Evolutionary conservation across 1,140 invertebrate genomes (phyloP).

Genomic region (Linepithema humile): DNA sequence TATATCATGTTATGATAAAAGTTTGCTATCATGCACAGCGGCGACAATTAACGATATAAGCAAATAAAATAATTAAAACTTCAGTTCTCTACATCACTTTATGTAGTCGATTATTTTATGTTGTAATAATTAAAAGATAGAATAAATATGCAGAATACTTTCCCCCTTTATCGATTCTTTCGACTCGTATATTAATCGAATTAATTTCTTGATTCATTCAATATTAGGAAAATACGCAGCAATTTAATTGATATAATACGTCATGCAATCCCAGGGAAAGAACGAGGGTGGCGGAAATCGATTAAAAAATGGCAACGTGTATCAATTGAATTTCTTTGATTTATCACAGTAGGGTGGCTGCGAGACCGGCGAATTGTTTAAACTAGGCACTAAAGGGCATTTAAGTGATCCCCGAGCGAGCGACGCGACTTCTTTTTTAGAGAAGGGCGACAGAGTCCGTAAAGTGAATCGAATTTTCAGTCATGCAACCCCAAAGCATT

Average conservation of each 20-base stretch:
- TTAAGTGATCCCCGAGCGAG: conserved; percentile 77
- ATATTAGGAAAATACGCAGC: background rate
- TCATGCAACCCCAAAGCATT: conserved; percentile 66
- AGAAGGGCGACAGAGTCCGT: conserved; percentile 66
- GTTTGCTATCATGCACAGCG: no score
- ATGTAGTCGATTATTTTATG: no score
- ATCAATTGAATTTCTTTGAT: conserved; percentile 42
- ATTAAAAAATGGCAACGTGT: conserved; percentile 49
- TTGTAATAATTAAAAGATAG: no score
- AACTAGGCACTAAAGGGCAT: conserved; percentile 78
- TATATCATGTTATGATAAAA: no score
- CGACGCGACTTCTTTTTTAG: conserved; percentile 60
- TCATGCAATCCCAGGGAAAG: background rate
- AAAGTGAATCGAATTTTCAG: conserved; percentile 81
- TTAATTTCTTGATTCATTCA: no score
- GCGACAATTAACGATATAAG: no score
- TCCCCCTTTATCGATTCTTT: no score
- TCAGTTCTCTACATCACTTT: no score
- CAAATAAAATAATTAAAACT: no score
- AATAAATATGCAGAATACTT: no score
- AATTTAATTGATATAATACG: conserved; percentile 7
- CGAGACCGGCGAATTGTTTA: conserved; percentile 75
- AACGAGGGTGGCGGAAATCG: background rate
- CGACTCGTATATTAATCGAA: no score
- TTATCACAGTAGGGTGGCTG: conserved; percentile 49